Conservation (phyloP, 2,888 invertebrate genomes). For the Allygus modestus region DNA sequence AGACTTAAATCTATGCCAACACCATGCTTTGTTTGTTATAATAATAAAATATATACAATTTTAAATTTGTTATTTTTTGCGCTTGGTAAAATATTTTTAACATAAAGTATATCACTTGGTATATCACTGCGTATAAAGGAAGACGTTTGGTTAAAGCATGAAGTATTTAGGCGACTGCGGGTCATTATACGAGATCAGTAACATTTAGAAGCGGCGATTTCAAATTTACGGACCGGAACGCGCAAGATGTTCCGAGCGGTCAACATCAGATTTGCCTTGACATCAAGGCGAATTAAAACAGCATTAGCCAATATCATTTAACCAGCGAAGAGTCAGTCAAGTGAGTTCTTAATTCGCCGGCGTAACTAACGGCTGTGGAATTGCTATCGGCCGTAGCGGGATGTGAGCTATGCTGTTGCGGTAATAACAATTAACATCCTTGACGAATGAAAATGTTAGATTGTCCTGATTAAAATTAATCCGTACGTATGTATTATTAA, state of each 20-base stretch:
- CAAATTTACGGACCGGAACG: not conserved
- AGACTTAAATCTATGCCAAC: too few relatives aligned
- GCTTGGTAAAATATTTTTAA: too few relatives aligned
- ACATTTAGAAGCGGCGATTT: not conserved
- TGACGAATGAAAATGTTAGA: not conserved
- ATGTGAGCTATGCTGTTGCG: not conserved
- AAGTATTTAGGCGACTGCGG: not conserved
- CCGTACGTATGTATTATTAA: too few relatives aligned
- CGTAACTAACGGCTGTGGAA: constrained; percentile 8
- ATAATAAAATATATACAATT: too few relatives aligned
- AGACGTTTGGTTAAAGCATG: not conserved
- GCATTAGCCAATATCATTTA: constrained; percentile 6
- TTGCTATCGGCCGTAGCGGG: not conserved
- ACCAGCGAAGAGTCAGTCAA: not conserved
- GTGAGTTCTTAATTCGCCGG: not conserved
- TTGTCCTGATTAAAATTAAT: too few relatives aligned
- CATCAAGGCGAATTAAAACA: constrained; percentile 20
- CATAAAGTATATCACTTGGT: too few relatives aligned
- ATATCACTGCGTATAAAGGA: not conserved
- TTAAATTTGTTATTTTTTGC: too few relatives aligned
- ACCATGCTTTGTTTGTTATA: too few relatives aligned
- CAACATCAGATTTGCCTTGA: constrained; percentile 19
- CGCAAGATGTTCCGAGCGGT: not conserved
- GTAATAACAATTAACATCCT: not conserved
- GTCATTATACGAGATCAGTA: not conserved